These are phyloP conservation scores for Climacteris rufus DNA, from an alignment of 2,113 vertebrate species.

Conservation along the genomic window DNA sequence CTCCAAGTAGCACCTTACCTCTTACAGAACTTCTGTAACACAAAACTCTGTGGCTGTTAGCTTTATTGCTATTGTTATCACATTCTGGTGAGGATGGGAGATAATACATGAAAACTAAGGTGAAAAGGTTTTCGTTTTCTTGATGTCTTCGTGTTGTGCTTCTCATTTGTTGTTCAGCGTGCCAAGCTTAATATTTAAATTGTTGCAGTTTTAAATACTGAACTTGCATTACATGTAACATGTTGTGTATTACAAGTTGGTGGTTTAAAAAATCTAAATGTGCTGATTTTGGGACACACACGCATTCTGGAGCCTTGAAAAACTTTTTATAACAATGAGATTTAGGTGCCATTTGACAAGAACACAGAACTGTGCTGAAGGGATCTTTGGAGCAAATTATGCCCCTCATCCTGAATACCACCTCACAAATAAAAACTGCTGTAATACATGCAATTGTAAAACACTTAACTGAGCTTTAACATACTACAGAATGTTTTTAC, in stretches of 20 bases:
- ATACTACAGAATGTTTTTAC: not conserved
- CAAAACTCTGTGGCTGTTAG: not conserved
- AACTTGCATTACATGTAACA: not conserved
- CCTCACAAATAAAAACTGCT: not conserved
- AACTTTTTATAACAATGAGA: not conserved
- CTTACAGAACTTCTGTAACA: not conserved
- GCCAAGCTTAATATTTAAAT: not conserved
- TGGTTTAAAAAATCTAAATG: not conserved
- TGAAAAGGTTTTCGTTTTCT: not conserved
- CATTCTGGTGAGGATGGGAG: not conserved
- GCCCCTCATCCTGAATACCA: not conserved
- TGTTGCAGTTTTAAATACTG: not conserved
- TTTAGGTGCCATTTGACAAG: not conserved
- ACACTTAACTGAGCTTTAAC: not conserved
- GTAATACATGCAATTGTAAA: not conserved
- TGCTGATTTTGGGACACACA: not conserved
- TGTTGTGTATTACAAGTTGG: not conserved
- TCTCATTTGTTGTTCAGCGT: not conserved
- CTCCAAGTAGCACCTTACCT: not conserved
- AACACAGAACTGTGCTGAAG: not conserved
- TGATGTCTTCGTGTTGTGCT: not conserved
- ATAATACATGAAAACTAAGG: not conserved
- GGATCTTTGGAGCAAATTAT: not conserved
- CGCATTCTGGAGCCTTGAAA: not conserved
- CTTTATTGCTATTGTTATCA: not conserved